Evolutionary conservation across 2,113 vertebrate species (phyloP), one percentile per base, ranked within the genome.

Genomic region (Enhydra lutris): DNA sequence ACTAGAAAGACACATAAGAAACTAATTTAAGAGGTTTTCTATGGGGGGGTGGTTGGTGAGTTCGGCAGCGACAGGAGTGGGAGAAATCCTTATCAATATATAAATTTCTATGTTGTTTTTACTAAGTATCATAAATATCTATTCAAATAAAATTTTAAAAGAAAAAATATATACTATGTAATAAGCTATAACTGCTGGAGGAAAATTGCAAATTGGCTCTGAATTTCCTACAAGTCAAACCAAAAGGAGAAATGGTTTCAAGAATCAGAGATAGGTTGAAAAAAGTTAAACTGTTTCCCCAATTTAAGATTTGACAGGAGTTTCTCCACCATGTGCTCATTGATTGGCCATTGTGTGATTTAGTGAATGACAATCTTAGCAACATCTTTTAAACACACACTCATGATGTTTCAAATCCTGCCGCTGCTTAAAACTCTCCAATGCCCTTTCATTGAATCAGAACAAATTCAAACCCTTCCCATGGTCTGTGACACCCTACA

Each of bases 401-500:
- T 94, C 55, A 29, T 21, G 34, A 59, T 3, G 24, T 39, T 83
- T 91, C 34, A 87, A 73, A 79, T 91, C 59, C 31, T 84, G 17
- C 3, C 5, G 69, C 57, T 31, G 17, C 45, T 50, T 52, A 39
- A 36, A 71, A 57, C 47, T 71, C 71, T 63, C 42, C 34, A 61
- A 31, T 29, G 63, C 39, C 45, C 65, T 89, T 87, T 34, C 26
- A 7, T 31, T 52, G 55, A 50, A 23, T 84, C 18, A 39, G 31
- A 67, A 59, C 26, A 73, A 86, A 90, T 26, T 36, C 13, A 86
- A 36, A 57, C 59, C 10, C 74, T 57, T 3, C 61, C 36, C 24
- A 23, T 0, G 3, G 39, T 45, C 65, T 65, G 24, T 0, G 7
- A 45, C 24, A 42, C 24, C 36, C 26, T 52, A 18, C 0, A 0